Base-by-base conservation (phyloP, 1,140 invertebrate species). In the Cotesia typhae region DNA sequence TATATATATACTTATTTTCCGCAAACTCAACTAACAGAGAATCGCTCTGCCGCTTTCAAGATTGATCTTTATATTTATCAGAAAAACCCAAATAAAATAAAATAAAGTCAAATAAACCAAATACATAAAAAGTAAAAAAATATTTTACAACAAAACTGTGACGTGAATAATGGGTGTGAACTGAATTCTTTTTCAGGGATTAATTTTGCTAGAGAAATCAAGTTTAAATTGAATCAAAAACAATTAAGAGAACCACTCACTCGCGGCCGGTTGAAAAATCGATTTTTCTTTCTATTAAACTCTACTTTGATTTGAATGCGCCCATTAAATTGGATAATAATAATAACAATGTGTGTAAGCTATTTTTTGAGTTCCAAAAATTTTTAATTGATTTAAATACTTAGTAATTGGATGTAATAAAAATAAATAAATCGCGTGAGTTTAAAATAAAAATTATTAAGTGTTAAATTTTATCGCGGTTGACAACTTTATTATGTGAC, bases 31-130 rank as follows among this genome's bases (percentile, higher is more conserved):
- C 37, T 14, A 61, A 61, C 17, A 12, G 17, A 35, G 35, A 51
- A 51, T 61, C 68, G 68, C 68, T 70, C 68, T 64, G 64, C 60
- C 60, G 60, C 41, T 47, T 36, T 60, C 69, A 60, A 52, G 69
- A 71, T 71, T 71, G 69, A 71, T 71, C 60, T 61, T 65, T 52
- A 71, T 64, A 71, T 71, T 71, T 71, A 71, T 71, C 51, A 38
- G 17, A 63, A 70, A 70, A 70, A 52, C 2, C 6, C 6, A 47
- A 47, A 47, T 9, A 47, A 47, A 47, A 5, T 47, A 10, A 47
- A 47, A 47, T 47, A 41, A 41, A 41, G 7, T 41, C 0, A 41
- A 14, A 14, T 14, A 14, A 41, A 41, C 9, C 9, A 41, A 41
- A 41, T 47, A 47, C 2, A 47, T 47, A 47, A 47, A 47, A 14